Percentiles rank a stretch among this genome's conserved stretches.
Conservation (phyloP, 2,113 vertebrate species). For the Dryoscopus gambensis region DNA sequence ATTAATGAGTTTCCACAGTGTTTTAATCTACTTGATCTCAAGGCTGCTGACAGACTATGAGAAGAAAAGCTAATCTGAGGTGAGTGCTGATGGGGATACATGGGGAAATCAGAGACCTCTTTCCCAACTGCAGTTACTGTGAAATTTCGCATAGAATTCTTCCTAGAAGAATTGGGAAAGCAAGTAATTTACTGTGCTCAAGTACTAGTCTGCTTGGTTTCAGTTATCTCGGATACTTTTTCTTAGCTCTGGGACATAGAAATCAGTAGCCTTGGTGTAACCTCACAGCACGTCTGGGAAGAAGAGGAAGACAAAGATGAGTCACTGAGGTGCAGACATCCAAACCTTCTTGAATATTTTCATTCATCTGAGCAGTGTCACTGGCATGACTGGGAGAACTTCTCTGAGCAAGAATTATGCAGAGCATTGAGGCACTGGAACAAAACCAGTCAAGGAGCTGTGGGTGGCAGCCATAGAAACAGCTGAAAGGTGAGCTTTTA, state of each 20-base stretch:
- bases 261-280: neutral
- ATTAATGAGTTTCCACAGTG: neutral
- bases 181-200: neutral
- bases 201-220: neutral
- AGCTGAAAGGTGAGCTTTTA: neutral
- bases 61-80: conserved; percentile 16
- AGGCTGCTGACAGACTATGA: conserved; percentile 3
- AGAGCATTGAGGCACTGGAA: neutral
- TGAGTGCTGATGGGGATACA: neutral
- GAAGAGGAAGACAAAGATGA: neutral
- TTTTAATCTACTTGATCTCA: conserved; percentile 33
- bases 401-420: neutral
- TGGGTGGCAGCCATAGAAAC: neutral
- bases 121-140: neutral
- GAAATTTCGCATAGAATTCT: neutral
- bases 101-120: neutral
- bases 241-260: neutral
- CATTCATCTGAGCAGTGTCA: neutral
- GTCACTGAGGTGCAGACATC: neutral
- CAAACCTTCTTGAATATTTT: neutral
- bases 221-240: neutral
- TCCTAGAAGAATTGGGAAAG: conserved; percentile 24
- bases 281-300: neutral
- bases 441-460: neutral
- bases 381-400: neutral